Evolutionary conservation across 2,113 vertebrate species (phyloP).

Genomic region (Phalacrocorax carbo): DNA sequence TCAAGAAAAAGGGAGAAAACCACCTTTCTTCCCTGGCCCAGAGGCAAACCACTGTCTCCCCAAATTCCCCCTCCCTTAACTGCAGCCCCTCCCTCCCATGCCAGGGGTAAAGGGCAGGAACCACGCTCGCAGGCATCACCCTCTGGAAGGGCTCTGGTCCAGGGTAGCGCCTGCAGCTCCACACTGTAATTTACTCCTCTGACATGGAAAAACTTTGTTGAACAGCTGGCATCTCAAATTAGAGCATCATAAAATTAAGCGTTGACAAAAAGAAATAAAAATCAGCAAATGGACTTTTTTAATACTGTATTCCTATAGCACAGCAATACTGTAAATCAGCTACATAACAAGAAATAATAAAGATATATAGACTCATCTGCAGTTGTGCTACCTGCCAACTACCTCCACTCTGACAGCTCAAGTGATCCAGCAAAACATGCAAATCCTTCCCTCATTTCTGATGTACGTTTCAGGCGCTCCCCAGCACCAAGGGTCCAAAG

Average conservation of each 20-base stretch:
- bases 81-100: background rate
- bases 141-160: background rate
- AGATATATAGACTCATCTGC: background rate
- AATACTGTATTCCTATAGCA: background rate
- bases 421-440: background rate
- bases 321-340: conserved; percentile 26
- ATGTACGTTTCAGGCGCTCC: background rate
- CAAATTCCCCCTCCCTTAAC: background rate
- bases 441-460: background rate
- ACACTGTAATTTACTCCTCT: background rate
- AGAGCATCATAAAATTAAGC: conserved; percentile 23
- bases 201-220: background rate
- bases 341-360: background rate
- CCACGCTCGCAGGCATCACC: fast-evolving
- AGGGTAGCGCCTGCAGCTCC: background rate
- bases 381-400: background rate
- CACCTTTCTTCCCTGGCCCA: background rate
- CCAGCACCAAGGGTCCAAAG: fast-evolving
- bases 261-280: background rate
- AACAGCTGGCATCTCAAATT: conserved; percentile 58
- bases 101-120: background rate
- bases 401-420: background rate
- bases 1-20: background rate
- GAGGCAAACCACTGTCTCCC: background rate
- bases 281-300: conserved; percentile 1